Evolutionary conservation across 1,140 invertebrate species (phyloP), one percentile per base, ranked within the genome.

Genomic region (Eupristina koningsbergeri): DNA sequence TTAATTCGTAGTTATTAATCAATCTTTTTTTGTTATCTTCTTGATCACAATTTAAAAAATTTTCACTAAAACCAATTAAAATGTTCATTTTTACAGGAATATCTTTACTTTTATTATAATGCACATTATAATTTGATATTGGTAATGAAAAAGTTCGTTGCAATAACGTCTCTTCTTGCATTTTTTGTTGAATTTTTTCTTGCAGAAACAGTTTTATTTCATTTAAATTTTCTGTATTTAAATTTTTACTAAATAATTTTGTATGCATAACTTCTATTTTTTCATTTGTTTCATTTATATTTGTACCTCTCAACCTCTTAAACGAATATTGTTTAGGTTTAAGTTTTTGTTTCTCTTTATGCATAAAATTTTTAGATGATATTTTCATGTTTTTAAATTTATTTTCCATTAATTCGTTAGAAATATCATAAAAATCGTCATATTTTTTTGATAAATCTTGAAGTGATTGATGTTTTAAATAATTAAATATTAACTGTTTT

Each of bases 161-260:
- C 17, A 84, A 63, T 6, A 76, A 0, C 45, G 80, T 83, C 31
- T 87, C 78, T 36, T 87, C 58, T 34, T 67, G 73, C 88, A 91
- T 90, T 58, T 87, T 89, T 29, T 80, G 82, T 67, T 87, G 85
- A 31, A 90, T 87, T 36, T 89, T 89, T n/a, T 86, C 85, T 36
- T 82, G 80, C 15, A 90, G 78, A 39, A 88, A 91, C n/a, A 77
- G 71, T 39, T 71, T 87, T 39, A 89, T 89, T 13, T 69, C 88
- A 15, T 85, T 83, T 11, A 91, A 45, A 7, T 88, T 86, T 41
- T 87, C 73, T n/a, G 85, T 86, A 45, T 58, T 75, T 31, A 83
- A 53, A 31, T 76, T 77, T 61, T 67, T 85, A 29, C 64, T 50
- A 3, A 50, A 34, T 36, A 67, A 67, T 36, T 67, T n/a, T n/a